A percentile compares a stretch with the other conserved stretches of the same genome.
Conservation (phyloP, 2,797 vertebrate species). For the Enteromius viviparus region DNA sequence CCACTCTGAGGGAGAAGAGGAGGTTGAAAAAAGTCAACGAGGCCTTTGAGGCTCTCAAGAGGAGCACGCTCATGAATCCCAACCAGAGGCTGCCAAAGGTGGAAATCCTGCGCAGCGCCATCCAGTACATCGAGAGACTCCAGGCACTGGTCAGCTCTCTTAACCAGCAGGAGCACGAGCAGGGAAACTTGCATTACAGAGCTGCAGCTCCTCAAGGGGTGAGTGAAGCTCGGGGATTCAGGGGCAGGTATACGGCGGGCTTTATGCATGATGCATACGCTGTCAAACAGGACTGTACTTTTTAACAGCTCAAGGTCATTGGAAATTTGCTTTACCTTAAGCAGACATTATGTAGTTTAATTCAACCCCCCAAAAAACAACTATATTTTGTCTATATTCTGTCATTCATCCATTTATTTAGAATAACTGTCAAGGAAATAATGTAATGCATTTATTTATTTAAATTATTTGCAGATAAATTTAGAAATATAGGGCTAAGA, state of each 20-base stretch:
- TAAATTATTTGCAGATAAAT: not conserved
- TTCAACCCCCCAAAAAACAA: too few relatives aligned
- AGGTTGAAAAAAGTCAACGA: conserved; percentile 97
- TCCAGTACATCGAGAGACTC: conserved; percentile 96
- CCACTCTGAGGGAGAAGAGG: conserved; percentile 93
- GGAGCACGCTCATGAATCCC: conserved; percentile 96
- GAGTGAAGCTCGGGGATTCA: conserved; percentile 76
- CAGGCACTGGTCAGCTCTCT: conserved; percentile 96
- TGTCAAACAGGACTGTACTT: not conserved
- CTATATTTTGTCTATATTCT: not conserved
- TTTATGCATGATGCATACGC: conserved; percentile 63
- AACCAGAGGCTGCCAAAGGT: conserved; percentile 98
- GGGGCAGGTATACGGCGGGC: conserved; percentile 65
- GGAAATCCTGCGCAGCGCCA: conserved; percentile 97
- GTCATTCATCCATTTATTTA: not conserved
- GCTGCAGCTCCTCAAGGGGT: conserved; percentile 76
- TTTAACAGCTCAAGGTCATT: not conserved
- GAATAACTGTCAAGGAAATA: not conserved
- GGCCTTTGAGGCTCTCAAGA: conserved; percentile 95
- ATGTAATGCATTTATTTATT: not conserved
- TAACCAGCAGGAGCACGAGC: conserved; percentile 93
- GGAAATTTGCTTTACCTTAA: not conserved
- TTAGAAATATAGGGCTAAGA: not conserved
- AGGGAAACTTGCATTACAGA: conserved; percentile 80
- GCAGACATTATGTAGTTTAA: not conserved